Evolutionary conservation across 1,140 invertebrate genomes (phyloP).

Genomic region (Cataglyphis hispanica): DNA sequence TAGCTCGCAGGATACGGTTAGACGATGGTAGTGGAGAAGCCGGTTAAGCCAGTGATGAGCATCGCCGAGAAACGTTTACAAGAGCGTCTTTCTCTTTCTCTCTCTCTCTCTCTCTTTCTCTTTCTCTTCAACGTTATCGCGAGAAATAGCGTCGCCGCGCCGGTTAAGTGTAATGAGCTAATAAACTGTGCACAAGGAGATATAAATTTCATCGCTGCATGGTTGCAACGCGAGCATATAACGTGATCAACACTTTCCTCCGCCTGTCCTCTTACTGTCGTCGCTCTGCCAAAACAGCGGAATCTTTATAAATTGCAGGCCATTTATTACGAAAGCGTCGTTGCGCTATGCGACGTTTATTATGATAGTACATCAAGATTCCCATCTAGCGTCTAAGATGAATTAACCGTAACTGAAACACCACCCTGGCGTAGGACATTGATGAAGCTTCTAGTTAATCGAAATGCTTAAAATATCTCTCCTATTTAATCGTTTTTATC

Average conservation of each 20-base stretch:
- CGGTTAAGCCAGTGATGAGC: background rate
- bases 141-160: slow-evolving; percentile 28
- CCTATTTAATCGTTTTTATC: background rate
- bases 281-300: slow-evolving; percentile 46
- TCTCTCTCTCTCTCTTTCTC: background rate
- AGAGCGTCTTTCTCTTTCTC: background rate
- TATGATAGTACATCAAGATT: slow-evolving; percentile 5
- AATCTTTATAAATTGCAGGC: slow-evolving; percentile 48
- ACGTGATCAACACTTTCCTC: slow-evolving; percentile 26
- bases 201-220: slow-evolving; percentile 55
- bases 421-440: background rate
- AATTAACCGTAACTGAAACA: slow-evolving; percentile 25
- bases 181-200: slow-evolving; percentile 34
- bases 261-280: slow-evolving; percentile 48
- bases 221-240: background rate
- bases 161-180: slow-evolving; percentile 31
- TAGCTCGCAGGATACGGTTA: slow-evolving; percentile 26
- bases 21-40: slow-evolving; percentile 6
- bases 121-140: slow-evolving; percentile 8
- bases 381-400: background rate
- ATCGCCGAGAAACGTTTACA: slow-evolving; percentile 1
- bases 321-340: slow-evolving; percentile 11
- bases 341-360: slow-evolving; percentile 28
- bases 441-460: background rate
- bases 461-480: background rate